Percentiles rank a stretch among this genome's conserved stretches.
phyloP scores from a whole-genome alignment of 2,888 invertebrate species.

The Pandemis corylana region DNA sequence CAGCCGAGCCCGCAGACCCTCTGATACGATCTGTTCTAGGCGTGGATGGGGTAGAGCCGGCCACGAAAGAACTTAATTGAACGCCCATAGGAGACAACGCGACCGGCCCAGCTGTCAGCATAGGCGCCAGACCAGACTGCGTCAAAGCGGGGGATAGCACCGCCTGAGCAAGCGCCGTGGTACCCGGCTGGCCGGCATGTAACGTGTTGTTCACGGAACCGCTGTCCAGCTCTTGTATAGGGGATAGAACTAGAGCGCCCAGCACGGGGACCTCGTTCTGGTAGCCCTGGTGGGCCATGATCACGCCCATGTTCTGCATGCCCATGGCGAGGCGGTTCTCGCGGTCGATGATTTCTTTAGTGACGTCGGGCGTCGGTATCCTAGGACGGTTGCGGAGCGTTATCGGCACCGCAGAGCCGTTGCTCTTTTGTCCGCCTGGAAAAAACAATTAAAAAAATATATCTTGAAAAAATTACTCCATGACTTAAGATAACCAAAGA shows the following conservation, averaged over 20 bases:
- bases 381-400: slow-evolving; percentile 92
- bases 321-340: slow-evolving; percentile 87
- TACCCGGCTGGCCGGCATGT: slow-evolving; percentile 89
- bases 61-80: slow-evolving; percentile 82
- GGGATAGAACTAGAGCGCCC: slow-evolving; percentile 91
- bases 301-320: slow-evolving; percentile 86
- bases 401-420: slow-evolving; percentile 87
- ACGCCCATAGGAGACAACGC: slow-evolving; percentile 86
- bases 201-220: slow-evolving; percentile 90
- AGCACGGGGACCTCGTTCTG: slow-evolving; percentile 89
- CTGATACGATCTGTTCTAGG: slow-evolving; percentile 64
- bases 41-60: slow-evolving; percentile 80
- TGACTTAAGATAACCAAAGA: too few species aligned
- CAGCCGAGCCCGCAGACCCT: slow-evolving; percentile 46
- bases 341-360: slow-evolving; percentile 90
- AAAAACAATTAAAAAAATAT: neutral
- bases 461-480: too few species aligned
- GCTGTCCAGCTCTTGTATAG: slow-evolving; percentile 93
- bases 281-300: slow-evolving; percentile 88
- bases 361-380: slow-evolving; percentile 95
- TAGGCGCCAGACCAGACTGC: slow-evolving; percentile 73
- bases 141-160: slow-evolving; percentile 87
- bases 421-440: slow-evolving; percentile 88
- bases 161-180: slow-evolving; percentile 92
- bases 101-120: slow-evolving; percentile 78